phyloP scores from a whole-genome alignment of 2,797 vertebrate genomes.

The Neopelma chrysocephalum region DNA sequence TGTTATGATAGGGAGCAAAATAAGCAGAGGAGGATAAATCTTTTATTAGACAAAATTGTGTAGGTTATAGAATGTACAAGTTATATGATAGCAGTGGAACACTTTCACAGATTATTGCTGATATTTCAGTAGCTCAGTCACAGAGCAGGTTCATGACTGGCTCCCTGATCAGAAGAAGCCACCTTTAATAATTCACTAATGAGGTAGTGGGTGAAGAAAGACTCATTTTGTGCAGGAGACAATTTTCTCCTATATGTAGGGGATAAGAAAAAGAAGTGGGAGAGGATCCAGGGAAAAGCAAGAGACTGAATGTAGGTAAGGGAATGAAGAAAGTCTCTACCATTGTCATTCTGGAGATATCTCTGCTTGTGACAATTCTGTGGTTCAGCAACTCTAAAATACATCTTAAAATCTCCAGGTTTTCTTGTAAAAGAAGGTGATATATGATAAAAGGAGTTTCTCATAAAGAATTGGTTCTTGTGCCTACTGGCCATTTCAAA shows the following conservation, averaged over 20 bases:
- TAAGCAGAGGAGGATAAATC: neutral
- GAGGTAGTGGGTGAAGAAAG: neutral
- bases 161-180: neutral
- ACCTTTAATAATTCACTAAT: neutral
- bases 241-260: neutral
- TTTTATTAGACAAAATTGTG: neutral
- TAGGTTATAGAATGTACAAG: neutral
- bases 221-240: neutral
- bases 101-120: neutral
- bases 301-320: neutral
- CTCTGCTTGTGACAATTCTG: neutral
- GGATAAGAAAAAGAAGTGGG: neutral
- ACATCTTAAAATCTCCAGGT: neutral
- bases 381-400: neutral
- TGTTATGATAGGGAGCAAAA: neutral
- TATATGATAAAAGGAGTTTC: fast-evolving
- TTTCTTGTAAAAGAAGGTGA: neutral
- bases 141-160: neutral
- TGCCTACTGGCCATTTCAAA: neutral
- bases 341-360: neutral
- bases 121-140: neutral
- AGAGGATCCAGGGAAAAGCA: neutral
- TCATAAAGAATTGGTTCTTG: neutral
- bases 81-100: neutral
- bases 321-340: neutral